Conservation (phyloP, 2,888 invertebrate species). For the Phalera bucephala region DNA sequence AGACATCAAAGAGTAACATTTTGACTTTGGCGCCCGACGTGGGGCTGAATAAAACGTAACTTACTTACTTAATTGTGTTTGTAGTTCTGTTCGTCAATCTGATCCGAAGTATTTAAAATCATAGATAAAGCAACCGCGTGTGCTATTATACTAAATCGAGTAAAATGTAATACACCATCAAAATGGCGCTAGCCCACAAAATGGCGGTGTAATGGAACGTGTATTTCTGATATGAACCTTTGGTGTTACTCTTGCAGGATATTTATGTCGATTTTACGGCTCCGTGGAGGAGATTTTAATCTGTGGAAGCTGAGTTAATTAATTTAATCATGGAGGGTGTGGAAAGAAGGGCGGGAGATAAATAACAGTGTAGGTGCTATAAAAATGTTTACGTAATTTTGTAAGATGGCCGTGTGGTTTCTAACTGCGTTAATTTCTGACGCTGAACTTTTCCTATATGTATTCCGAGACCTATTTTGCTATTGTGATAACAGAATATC, state of each 20-base stretch:
- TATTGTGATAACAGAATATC: too few species aligned
- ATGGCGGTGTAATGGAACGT: conserved; percentile 58
- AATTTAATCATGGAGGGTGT: conserved; percentile 20
- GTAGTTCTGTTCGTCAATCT: conserved; percentile 30
- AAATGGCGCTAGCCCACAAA: conserved; percentile 50
- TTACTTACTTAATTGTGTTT: conserved; percentile 23
- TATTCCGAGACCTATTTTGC: too few species aligned
- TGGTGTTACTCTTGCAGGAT: conserved; percentile 13
- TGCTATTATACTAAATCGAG: conserved; percentile 58
- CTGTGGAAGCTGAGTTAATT: conserved; percentile 19
- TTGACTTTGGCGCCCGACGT: conserved; percentile 39
- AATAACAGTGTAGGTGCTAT: neutral
- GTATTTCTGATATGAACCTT: conserved; percentile 46
- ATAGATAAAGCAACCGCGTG: conserved; percentile 38
- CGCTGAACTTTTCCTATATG: too few species aligned
- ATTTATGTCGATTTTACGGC: conserved; percentile 19
- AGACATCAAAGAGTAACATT: neutral
- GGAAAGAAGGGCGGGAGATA: neutral
- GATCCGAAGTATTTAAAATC: conserved; percentile 38
- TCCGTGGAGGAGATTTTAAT: conserved; percentile 15
- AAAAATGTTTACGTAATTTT: too few species aligned
- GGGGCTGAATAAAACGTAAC: conserved; percentile 26
- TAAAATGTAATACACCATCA: conserved; percentile 54
- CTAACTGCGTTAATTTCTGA: too few species aligned
- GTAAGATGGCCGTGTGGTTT: too few species aligned